Evolutionary conservation across 2,797 vertebrate genomes (phyloP).

Genomic region (Buceros bicornis): DNA sequence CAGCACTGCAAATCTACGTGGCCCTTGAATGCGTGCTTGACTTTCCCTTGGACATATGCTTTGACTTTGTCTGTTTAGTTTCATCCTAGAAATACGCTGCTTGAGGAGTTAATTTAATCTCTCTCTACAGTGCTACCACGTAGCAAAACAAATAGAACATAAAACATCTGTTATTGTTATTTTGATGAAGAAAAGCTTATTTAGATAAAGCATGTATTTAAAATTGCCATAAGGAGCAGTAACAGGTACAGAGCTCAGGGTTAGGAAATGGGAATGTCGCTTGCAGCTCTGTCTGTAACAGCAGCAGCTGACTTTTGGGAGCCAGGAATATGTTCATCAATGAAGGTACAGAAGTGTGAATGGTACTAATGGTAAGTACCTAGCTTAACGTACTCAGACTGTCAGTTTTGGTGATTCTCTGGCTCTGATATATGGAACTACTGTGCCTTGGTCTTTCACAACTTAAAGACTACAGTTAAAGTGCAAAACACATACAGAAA

Average conservation of each 20-base stretch:
- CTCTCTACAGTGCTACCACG: constrained; percentile 28
- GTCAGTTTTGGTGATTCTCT: neutral
- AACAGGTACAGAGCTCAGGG: neutral
- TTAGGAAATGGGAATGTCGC: neutral
- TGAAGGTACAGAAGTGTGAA: constrained; percentile 34
- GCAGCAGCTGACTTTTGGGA: neutral
- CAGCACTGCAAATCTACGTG: neutral
- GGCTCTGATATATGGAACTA: neutral
- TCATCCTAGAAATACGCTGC: constrained; percentile 17
- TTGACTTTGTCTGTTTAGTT: neutral
- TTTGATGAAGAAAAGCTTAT: constrained; percentile 35
- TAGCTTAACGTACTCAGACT: neutral
- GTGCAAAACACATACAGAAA: neutral
- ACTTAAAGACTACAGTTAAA: neutral
- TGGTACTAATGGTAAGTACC: neutral
- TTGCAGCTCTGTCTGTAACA: constrained; percentile 1
- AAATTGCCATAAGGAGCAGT: constrained; percentile 52
- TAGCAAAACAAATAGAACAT: constrained; percentile 40
- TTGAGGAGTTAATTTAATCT: constrained; percentile 36
- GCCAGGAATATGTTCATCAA: neutral
- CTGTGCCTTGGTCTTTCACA: neutral
- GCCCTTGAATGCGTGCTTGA: neutral
- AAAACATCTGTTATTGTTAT: constrained; percentile 58
- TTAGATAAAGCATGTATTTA: constrained; percentile 60
- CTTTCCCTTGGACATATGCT: constrained; percentile 11